Evolutionary conservation across 2,797 vertebrate species (phyloP).

Genomic region (Vireo griseus): DNA sequence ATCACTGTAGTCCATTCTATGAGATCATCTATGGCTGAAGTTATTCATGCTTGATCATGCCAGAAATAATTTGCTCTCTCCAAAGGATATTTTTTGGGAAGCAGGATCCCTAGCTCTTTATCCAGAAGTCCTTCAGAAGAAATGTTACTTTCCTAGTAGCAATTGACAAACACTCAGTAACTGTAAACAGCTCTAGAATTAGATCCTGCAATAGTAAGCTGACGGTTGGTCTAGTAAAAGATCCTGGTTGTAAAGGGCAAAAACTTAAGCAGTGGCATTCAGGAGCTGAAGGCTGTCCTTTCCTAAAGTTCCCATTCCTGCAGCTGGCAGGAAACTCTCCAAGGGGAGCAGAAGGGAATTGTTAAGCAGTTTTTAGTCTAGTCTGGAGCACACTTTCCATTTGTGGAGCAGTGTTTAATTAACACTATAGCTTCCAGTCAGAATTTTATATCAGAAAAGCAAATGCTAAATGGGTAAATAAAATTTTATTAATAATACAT

Average conservation of each 20-base stretch:
- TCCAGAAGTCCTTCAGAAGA: not conserved
- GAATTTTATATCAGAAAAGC: not conserved
- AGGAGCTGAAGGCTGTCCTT: not conserved
- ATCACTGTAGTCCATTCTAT: not conserved
- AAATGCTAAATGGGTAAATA: not conserved
- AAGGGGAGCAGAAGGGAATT: not conserved
- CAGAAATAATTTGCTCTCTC: not conserved
- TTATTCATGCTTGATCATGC: not conserved
- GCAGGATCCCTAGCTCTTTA: not conserved
- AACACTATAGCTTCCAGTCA: not conserved
- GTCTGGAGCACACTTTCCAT: not conserved
- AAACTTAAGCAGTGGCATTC: not conserved
- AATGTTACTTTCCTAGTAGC: not conserved
- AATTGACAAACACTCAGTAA: not conserved
- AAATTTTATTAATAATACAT: not conserved
- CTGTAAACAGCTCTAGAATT: not conserved
- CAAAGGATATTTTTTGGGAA: not conserved
- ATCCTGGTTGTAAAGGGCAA: not conserved
- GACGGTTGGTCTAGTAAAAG: not conserved
- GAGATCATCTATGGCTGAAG: not conserved
- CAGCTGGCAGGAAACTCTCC: not conserved
- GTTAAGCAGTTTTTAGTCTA: not conserved
- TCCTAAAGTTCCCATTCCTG: not conserved
- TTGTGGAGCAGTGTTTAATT: not conserved
- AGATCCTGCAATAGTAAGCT: not conserved